Base-by-base conservation (phyloP, 2,113 vertebrate genomes). In the Equus przewalskii region DNA sequence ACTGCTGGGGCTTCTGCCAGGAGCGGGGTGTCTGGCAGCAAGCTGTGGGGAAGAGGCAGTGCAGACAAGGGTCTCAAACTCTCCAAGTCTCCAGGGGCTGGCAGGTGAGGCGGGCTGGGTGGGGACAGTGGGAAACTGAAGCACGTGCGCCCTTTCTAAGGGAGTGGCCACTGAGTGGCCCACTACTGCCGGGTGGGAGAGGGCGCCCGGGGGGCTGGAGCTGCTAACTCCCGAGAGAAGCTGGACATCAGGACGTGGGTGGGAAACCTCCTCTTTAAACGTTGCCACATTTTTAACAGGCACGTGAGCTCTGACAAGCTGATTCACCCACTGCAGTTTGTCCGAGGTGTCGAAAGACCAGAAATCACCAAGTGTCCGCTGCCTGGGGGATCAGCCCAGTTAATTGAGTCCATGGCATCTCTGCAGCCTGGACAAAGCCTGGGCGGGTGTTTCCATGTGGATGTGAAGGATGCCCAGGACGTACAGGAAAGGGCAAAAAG, bases 401-500 rank as follows among this genome's bases (percentile, higher is more conserved):
- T 7, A 24, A 6, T 13, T 19, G 51, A n/a, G 44, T 14, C 46
- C 30, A 24, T 0, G 2, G 62, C 49, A 51, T 4, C 65, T 22
- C 46, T 76, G 36, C 1, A 4, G 85, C 36, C 4, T 22, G 86
- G 24, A n/a, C 7, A 54, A 51, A 10, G 56, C 83, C 58, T 3
- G 9, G 44, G n/a, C 1, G 0, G 49, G 58, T 11, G 22, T 51
- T 30, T 41, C 6, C 0, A 1, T 1, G 67, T 19, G 15, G 51
- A 54, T 1, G 6, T 0, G 0, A 11, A 78, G n/a, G 60, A 33
- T 3, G 44, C 14, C 51, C 33, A 54, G 28, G 79, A 54, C 12
- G 36, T 28, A 6, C 1, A 7, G 56, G 4, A 2, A 51, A 73
- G 12, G 1, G 3, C 41, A 46, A 14, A 65, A 33, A 22, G 22